A percentile compares a stretch with the other conserved stretches of the same genome.
Evolutionary conservation across 2,113 vertebrate genomes (phyloP).

Genomic region (Leucosticte australis): DNA sequence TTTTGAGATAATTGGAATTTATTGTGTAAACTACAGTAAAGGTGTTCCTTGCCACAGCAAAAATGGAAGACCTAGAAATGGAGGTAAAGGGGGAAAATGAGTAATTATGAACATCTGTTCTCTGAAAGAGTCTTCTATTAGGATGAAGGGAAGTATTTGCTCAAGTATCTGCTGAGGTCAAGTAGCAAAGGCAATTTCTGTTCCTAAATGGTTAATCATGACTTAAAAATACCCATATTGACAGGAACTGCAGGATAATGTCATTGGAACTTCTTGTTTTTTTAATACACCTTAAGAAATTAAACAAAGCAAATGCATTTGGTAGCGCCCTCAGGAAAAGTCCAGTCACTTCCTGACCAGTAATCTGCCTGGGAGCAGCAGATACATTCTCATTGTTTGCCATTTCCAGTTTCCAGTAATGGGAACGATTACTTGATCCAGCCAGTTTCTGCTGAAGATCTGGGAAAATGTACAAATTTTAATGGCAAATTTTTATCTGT

Average conservation of each 20-base stretch:
- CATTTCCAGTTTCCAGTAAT: conserved; percentile 75
- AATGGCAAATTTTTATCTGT: neutral
- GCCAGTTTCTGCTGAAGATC: neutral
- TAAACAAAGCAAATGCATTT: conserved; percentile 72
- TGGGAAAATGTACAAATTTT: conserved; percentile 33
- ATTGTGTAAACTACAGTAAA: neutral
- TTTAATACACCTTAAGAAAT: conserved; percentile 67
- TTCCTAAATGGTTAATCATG: neutral
- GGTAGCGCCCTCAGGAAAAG: conserved; percentile 75
- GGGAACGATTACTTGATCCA: conserved; percentile 75
- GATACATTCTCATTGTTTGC: conserved; percentile 76
- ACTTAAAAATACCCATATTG: conserved; percentile 31
- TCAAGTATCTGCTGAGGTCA: neutral
- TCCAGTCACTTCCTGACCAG: conserved; percentile 80
- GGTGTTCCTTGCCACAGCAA: neutral
- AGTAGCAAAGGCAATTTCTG: neutral
- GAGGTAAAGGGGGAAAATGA: neutral
- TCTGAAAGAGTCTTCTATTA: neutral
- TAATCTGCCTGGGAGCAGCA: conserved; percentile 71
- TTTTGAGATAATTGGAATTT: neutral
- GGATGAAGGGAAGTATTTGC: neutral
- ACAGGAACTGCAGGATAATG: conserved; percentile 49
- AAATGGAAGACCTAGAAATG: neutral
- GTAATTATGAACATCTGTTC: neutral
- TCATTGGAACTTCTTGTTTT: conserved; percentile 56